Percentiles rank a stretch among this genome's conserved stretches.
Conservation (phyloP, 2,113 vertebrate genomes). For the Platysternon megacephalum region DNA sequence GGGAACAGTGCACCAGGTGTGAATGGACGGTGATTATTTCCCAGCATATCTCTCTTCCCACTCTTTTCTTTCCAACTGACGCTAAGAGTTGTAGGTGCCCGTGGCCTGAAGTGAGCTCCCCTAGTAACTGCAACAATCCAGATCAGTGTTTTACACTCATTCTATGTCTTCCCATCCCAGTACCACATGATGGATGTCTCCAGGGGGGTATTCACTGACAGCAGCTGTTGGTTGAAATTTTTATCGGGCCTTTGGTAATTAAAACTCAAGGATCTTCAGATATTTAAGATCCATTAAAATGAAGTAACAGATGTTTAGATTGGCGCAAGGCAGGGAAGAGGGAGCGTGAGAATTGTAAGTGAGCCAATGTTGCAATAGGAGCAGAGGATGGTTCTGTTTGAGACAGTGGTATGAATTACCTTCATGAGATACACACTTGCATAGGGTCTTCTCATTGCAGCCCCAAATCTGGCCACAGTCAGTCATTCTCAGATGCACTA, state of each 20-base stretch:
- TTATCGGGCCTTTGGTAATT: conserved; percentile 70
- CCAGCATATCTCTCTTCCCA: neutral
- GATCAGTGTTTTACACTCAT: conserved; percentile 7
- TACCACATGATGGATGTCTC: conserved; percentile 47
- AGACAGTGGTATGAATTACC: neutral
- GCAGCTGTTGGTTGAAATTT: conserved; percentile 75
- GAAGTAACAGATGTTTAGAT: conserved; percentile 41
- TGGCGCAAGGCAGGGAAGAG: neutral
- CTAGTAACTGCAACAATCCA: conserved; percentile 34
- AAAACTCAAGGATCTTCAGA: conserved; percentile 58
- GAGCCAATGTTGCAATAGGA: neutral
- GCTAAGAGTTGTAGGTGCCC: conserved; percentile 41
- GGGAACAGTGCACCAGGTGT: accelerated
- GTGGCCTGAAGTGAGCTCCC: neutral
- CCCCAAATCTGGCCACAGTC: neutral
- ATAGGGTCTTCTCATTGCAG: neutral
- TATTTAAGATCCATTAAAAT: conserved; percentile 38
- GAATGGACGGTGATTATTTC: neutral
- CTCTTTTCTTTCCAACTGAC: neutral
- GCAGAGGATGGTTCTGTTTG: neutral
- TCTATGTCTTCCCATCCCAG: conserved; percentile 27
- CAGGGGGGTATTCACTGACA: conserved; percentile 41
- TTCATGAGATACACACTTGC: neutral
- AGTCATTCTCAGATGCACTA: neutral
- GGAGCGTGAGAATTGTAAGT: neutral